Evolutionary conservation across 2,113 vertebrate species (phyloP).

Genomic region (Semicossyphus pulcher): DNA sequence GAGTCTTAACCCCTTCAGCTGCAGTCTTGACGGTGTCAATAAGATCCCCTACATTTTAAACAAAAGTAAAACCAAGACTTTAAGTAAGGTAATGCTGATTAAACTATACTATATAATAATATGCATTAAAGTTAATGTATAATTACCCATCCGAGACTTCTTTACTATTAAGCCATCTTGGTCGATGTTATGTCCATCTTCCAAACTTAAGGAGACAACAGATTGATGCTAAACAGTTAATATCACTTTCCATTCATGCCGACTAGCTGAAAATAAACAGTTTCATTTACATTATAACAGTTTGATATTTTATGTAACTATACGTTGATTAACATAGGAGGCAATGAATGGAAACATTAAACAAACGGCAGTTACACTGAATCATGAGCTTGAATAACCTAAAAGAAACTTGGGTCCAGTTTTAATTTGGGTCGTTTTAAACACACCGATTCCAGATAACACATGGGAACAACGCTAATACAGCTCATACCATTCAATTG

Average conservation of each 20-base stretch:
- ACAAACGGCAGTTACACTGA: too few species aligned
- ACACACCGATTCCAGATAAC: not conserved
- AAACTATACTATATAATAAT: not conserved
- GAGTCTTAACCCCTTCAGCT: conserved; percentile 82
- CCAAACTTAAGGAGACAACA: conserved; percentile 72
- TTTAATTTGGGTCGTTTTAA: conserved; percentile 1
- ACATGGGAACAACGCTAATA: too few species aligned
- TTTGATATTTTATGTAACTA: too few species aligned
- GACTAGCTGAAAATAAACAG: not conserved
- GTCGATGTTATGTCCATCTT: conserved; percentile 69
- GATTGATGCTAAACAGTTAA: not conserved
- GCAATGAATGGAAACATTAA: too few species aligned
- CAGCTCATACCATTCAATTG: conserved; percentile 73
- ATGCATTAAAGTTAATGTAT: not conserved
- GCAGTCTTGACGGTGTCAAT: conserved; percentile 81
- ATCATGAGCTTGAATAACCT: not conserved
- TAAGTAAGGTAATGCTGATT: not conserved
- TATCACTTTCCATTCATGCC: not conserved
- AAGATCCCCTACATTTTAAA: conserved; percentile 73
- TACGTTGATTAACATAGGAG: too few species aligned
- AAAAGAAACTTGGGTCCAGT: not conserved
- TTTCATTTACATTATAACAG: too few species aligned
- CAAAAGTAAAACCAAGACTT: not conserved
- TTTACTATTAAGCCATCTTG: conserved; percentile 75
- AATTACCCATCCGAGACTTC: conserved; percentile 83